Percentiles rank a stretch among this genome's conserved stretches.
These are phyloP conservation scores for Neodiprion fabricii DNA, from an alignment of 1,140 invertebrate genomes.

Conservation along the genomic window DNA sequence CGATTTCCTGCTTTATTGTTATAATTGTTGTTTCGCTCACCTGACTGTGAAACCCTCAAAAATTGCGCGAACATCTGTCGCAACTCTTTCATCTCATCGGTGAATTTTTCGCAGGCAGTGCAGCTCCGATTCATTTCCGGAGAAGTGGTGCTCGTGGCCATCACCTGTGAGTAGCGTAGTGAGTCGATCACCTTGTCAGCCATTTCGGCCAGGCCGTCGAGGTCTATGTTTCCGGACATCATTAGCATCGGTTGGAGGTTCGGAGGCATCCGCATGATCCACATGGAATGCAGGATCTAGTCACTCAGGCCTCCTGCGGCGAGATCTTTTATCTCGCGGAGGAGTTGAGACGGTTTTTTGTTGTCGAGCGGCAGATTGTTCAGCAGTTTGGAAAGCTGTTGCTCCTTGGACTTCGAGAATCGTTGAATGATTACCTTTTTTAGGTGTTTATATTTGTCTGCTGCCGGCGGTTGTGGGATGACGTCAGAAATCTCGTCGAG, in stretches of 20 bases:
- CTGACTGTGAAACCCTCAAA: neutral
- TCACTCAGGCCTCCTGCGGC: slow-evolving; percentile 2
- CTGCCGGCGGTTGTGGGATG: neutral
- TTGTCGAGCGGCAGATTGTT: neutral
- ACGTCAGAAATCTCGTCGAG: neutral
- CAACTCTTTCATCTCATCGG: neutral
- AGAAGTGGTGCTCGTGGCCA: neutral
- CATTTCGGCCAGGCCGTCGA: neutral
- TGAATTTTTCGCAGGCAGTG: neutral
- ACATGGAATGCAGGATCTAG: neutral
- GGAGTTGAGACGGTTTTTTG: slow-evolving; percentile 35
- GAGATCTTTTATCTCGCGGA: slow-evolving; percentile 48
- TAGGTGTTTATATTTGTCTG: neutral
- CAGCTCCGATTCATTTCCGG: neutral
- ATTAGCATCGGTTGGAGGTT: slow-evolving; percentile 9
- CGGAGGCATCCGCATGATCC: slow-evolving; percentile 13
- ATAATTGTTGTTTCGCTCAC: neutral
- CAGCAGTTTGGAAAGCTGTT: slow-evolving; percentile 5
- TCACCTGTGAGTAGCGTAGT: neutral
- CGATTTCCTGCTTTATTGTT: neutral
- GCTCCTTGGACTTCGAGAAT: slow-evolving; percentile 8
- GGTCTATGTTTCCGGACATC: neutral
- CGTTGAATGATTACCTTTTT: neutral
- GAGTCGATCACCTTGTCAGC: slow-evolving; percentile 3
- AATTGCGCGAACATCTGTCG: neutral